Base-by-base conservation (phyloP, 2,888 invertebrate genomes). In the Tachina fera region DNA sequence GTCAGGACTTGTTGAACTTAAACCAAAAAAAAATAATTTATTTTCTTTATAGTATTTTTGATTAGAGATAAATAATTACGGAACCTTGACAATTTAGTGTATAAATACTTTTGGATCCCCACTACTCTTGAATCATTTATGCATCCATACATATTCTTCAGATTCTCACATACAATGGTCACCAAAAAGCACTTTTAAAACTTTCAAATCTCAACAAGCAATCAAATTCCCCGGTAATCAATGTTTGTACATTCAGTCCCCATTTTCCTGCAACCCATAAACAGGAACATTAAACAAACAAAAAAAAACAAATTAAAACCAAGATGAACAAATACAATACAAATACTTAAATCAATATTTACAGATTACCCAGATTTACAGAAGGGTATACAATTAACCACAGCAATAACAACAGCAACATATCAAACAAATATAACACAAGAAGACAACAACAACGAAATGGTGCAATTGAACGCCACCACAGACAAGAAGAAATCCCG, bases 321-420 rank as follows among this genome's bases (percentile, higher is more conserved):
- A 80, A 72, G 56, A 19, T 70, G 77, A 31, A 31, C 22, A 65
- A 81, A 53, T 13, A 74, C 67, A 79, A 76, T 76, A 77, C 71
- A 86, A 87, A 84, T 77, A 86, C 75, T 67, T 49, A 80, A 79
- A 61, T 84, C 75, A 65, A 89, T 89, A 90, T 91, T 92, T 93
- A 88, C 93, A 92, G 92, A 92, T 93, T 92, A 89, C 92, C 92
- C 89, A 92, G 91, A 88, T 90, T 90, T 91, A 91, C 91, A 89
- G 91, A 91, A 89, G 90, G 90, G 88, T 93, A 92, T 90, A 91
- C 90, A 89, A 88, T 92, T 90, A 88, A 83, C 68, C 74, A 65
- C 71, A 83, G 43, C 83, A 72, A 72, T 68, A 71, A 49, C 77
- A 70, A 63, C 65, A 81, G 31, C 43, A 74, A 53, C 47, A 67